Base-by-base conservation (phyloP, 2,888 invertebrate species). In the Scelioninae gen. 1 region DNA sequence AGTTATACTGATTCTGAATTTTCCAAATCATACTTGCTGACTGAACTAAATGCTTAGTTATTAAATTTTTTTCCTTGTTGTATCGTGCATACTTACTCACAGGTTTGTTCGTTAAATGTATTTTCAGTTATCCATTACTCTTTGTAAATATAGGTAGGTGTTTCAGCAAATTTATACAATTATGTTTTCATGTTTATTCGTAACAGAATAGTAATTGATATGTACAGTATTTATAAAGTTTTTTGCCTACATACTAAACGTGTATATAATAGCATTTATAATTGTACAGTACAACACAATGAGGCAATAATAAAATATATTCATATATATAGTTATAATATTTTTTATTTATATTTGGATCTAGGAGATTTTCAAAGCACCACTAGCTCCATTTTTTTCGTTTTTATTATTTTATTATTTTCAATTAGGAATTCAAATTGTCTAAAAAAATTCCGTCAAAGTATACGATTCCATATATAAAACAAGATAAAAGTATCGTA, bases 181-280 rank as follows among this genome's bases (percentile, higher is more conserved):
- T 23, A 10, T 49, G 23, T 29, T 88, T 88, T 76, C 82, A 77
- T 82, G 65, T 90, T 90, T 91, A 90, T 90, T 91, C 84, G 88
- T 90, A 91, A 90, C 90, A 91, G 90, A 90, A 90, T 90, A 90
- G 86, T 87, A 87, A 87, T 88, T 90, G 91, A 91, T 91, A 91
- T 91, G 91, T 91, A 91, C 91, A 91, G 87, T 90, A 90, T 90
- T 87, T 90, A 90, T 90, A 89, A 88, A 88, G 87, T 88, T 86
- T n/a, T 23, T 23, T 62, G 69, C 78, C 88, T 88, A 89, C 62
- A 40, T 55, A 68, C 87, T 89, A 88, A 86, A 90, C 85, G 85
- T 87, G 84, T 88, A 79, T 80, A 78, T 66, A 77, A 80, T 49
- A 53, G 53, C 62, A 38, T 71, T 65, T 31, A 38, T 58, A 72